Percentiles rank a stretch among this genome's conserved stretches.
These are phyloP conservation scores for Byasa hedistus DNA, from an alignment of 2,888 invertebrate species.

Conservation along the genomic window DNA sequence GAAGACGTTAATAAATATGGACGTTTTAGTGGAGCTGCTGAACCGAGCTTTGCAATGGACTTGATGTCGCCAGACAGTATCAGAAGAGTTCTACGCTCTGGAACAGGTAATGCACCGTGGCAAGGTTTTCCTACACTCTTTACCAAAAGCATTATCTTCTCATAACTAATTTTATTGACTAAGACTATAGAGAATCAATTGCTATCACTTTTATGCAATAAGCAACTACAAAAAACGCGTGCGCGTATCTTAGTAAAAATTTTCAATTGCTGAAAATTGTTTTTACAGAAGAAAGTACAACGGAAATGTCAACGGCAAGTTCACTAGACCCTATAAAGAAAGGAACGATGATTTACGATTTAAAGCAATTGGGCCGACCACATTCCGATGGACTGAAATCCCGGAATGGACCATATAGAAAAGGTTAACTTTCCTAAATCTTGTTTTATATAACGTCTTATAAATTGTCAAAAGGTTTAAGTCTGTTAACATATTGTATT, in stretches of 20 bases:
- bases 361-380: constrained; percentile 12
- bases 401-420: constrained; percentile 5
- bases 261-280: too few relatives aligned
- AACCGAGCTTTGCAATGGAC: constrained; percentile 14
- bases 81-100: constrained; percentile 11
- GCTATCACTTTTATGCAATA: too few relatives aligned
- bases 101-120: constrained; percentile 11
- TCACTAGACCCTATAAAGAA: constrained; percentile 1
- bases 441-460: too few relatives aligned
- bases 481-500: too few relatives aligned
- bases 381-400: background rate
- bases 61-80: constrained; percentile 5
- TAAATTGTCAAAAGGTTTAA: too few relatives aligned
- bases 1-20: constrained; percentile 38
- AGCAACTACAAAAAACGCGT: too few relatives aligned
- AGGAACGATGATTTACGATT: constrained; percentile 22
- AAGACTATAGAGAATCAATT: too few relatives aligned
- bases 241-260: too few relatives aligned
- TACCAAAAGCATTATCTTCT: background rate
- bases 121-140: background rate
- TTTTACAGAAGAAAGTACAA: background rate
- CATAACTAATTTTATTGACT: background rate
- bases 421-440: background rate
- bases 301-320: background rate
- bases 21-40: constrained; percentile 40